A percentile compares a stretch with the other conserved stretches of the same genome.
These are phyloP conservation scores for Eueremaeus valkanovi DNA, from an alignment of 2,888 invertebrate genomes.

Conservation along the genomic window DNA sequence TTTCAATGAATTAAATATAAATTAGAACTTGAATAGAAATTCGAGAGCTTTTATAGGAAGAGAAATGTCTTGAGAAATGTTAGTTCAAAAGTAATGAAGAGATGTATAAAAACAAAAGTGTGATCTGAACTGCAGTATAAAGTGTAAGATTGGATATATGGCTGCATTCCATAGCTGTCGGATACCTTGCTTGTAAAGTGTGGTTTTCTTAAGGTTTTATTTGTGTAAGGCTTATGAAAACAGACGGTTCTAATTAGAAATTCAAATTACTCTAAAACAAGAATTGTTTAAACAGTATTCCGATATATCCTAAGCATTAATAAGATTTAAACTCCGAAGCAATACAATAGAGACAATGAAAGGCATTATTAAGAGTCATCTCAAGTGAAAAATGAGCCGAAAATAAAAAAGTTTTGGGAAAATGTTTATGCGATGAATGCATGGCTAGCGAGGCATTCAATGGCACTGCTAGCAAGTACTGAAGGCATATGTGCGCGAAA, in stretches of 20 bases:
- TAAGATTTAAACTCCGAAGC: neutral
- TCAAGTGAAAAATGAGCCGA: slow-evolving; percentile 32
- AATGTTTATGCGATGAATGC: slow-evolving; percentile 29
- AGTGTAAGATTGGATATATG: neutral
- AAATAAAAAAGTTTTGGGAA: slow-evolving; percentile 26
- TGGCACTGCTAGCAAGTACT: neutral
- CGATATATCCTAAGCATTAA: neutral
- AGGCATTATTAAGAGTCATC: slow-evolving; percentile 18
- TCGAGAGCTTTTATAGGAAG: too few species aligned
- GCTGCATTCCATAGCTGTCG: neutral
- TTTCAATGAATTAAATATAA: too few species aligned
- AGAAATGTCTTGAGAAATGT: too few species aligned
- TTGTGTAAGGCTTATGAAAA: neutral
- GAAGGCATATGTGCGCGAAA: neutral
- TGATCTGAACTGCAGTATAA: too few species aligned
- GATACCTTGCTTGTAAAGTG: slow-evolving; percentile 1
- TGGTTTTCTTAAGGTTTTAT: neutral
- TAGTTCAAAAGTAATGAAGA: too few species aligned
- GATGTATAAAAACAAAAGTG: too few species aligned
- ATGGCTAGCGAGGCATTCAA: slow-evolving; percentile 30
- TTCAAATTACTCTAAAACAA: neutral
- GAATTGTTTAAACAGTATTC: neutral
- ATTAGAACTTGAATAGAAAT: too few species aligned
- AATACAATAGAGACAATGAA: slow-evolving; percentile 14
- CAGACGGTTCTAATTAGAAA: neutral